Evolutionary conservation across 2,888 invertebrate species (phyloP), one percentile per base, ranked within the genome.

Genomic region (Elegia similella): DNA sequence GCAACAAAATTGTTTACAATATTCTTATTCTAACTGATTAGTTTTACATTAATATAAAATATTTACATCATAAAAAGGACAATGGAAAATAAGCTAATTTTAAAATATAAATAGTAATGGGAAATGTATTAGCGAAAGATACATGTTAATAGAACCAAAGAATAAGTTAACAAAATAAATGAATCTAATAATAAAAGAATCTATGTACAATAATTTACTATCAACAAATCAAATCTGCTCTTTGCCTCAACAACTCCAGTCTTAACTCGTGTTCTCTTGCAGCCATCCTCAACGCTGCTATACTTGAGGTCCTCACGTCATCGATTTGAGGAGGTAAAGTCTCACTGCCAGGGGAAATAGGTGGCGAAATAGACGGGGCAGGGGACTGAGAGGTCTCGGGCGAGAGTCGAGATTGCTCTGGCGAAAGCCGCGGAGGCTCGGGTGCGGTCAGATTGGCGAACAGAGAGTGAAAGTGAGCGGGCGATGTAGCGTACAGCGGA

Each of bases 241-340:
- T 95, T 73, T 96, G 96, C 54, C 97, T 93, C 64, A 97, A 84
- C 90, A 96, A 92, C 82, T 97, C 97, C 69, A 97, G 89, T 79
- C 96, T 94, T 48, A 97, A 86, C 82, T 98, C 97, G 82, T 98
- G 97, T 77, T 98, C 98, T 38, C 98, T 92, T 0, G 98, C 98
- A 70, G 97, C 97, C 53, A 97, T 86, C 67, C 98, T 92, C 59
- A 98, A 88, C 0, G 96, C 95, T 0, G 97, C 97, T 68, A 98
- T 98, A 75, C 97, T 97, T 12, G 96, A 96, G 65, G 94, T 95
- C 67, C 97, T 92, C n/a, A 96, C 93, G 77, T 97, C 97, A 34
- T 90, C 91, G 62, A 80, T 71, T 61, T 59, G 68, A 6, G 94
- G 94, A 42, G 90, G 72, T 56, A 93, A 85, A 17, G 92, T 89